phyloP scores from a whole-genome alignment of 2,888 invertebrate species.

The Ceramica pisi region DNA sequence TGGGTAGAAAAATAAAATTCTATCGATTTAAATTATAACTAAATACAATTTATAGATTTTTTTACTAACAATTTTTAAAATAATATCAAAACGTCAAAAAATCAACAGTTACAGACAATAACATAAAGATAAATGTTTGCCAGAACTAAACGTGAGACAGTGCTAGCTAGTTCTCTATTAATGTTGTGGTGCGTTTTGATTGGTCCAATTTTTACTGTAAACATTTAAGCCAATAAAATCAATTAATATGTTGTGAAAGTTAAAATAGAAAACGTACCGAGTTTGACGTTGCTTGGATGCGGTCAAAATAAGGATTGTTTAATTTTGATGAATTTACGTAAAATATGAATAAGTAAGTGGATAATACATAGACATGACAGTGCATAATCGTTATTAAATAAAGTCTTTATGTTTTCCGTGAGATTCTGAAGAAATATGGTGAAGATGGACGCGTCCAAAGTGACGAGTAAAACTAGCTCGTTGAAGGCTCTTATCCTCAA shows the following conservation, averaged over 20 bases:
- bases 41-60: no score
- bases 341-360: conserved; percentile 27
- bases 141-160: conserved; percentile 19
- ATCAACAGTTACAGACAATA: no score
- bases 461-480: conserved; percentile 95
- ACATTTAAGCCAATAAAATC: neutral
- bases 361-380: conserved; percentile 23
- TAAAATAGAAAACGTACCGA: conserved; percentile 11
- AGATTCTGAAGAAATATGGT: conserved; percentile 58
- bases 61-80: neutral
- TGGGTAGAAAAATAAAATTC: no score
- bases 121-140: neutral
- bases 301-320: conserved; percentile 14
- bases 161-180: conserved; percentile 23
- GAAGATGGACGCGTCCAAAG: conserved; percentile 94
- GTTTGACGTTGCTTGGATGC: conserved; percentile 55
- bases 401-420: conserved; percentile 24
- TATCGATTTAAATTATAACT: rapidly evolving
- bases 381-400: conserved; percentile 16
- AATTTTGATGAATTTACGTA: conserved; percentile 7
- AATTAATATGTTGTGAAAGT: rapidly evolving
- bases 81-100: neutral
- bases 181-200: rapidly evolving
- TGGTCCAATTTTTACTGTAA: neutral
- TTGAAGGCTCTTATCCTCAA: conserved; percentile 94